Conservation (phyloP, 2,113 vertebrate species). For the Promerops cafer region DNA sequence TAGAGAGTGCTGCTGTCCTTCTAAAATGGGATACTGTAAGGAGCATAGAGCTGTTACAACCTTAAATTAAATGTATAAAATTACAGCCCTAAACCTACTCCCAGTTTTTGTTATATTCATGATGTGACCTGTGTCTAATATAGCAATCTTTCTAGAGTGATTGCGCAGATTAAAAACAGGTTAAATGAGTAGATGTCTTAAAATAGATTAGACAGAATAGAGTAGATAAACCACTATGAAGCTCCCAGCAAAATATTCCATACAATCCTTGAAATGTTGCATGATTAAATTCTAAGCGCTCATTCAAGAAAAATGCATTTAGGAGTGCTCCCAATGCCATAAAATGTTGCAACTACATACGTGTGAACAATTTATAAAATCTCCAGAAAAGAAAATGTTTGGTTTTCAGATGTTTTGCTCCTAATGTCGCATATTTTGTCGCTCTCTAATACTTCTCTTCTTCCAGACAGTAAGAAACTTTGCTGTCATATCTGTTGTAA, state of each 20-base stretch:
- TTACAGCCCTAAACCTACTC: not conserved
- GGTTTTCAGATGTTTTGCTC: not conserved
- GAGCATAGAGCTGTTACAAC: not conserved
- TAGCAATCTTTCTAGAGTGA: not conserved
- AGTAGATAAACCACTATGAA: not conserved
- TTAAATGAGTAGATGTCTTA: not conserved
- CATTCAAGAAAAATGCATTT: not conserved
- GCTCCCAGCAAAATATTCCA: not conserved
- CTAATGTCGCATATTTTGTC: not conserved
- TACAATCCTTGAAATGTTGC: not conserved
- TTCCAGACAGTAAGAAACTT: not conserved
- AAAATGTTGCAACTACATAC: not conserved
- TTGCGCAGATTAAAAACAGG: not conserved
- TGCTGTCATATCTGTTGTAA: not conserved
- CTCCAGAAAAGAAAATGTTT: not conserved
- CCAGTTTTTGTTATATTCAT: not conserved
- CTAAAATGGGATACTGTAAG: not conserved
- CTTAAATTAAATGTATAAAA: not conserved
- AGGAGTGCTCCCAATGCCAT: not conserved
- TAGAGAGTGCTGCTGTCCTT: not conserved
- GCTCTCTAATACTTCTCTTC: not conserved
- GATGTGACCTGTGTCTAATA: not conserved
- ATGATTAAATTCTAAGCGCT: not conserved
- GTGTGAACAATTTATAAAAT: not conserved
- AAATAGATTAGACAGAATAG: not conserved